Evolutionary conservation across 2,888 invertebrate species (phyloP), one percentile per base, ranked within the genome.

Genomic region (Drosophila mettleri): DNA sequence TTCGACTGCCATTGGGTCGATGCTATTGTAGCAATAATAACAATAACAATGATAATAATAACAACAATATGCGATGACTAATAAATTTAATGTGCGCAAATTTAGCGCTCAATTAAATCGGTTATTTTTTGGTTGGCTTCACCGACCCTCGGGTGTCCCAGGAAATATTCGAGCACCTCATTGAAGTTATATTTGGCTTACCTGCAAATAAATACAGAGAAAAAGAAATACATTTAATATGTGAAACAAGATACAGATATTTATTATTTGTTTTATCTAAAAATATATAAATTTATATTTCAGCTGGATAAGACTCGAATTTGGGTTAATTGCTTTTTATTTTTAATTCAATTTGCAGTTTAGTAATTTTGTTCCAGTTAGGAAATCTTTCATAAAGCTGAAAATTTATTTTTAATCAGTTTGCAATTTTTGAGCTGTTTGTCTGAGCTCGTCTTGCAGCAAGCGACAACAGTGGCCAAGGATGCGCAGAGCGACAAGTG

Each of bases 81-180:
- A 83, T 86, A 74, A 74, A 85, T 71, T 79, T 79, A 85, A 82
- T 83, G 77, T 69, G 60, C 52, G 39, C 68, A 84, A 73, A 81
- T 85, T 86, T 75, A 70, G 68, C 71, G 76, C 86, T 77, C 86
- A 83, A 88, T 83, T 83, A 80, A 60, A 53, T 51, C 38, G 29
- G 49, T 49, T 34, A 58, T 66, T 64, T 58, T 68, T 67, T 63
- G 75, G 48, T 63, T 74, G 68, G 63, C 67, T 80, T 70, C 67
- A 74, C 65, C 51, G 62, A n/a, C 54, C 51, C 14, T 34, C 4
- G 1, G 16, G 5, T 2, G 1, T 43, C 7, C 18, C 38, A 54
- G 36, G n/a, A 68, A 60, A 57, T 73, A 57, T 52, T 55, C 52
- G 51, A 65, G 45, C 45, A 58, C 31, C 27, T n/a, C 10, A 41